A percentile compares a stretch with the other conserved stretches of the same genome.
Conservation (phyloP, 1,140 invertebrate species). For the Drosophila gunungcola region DNA sequence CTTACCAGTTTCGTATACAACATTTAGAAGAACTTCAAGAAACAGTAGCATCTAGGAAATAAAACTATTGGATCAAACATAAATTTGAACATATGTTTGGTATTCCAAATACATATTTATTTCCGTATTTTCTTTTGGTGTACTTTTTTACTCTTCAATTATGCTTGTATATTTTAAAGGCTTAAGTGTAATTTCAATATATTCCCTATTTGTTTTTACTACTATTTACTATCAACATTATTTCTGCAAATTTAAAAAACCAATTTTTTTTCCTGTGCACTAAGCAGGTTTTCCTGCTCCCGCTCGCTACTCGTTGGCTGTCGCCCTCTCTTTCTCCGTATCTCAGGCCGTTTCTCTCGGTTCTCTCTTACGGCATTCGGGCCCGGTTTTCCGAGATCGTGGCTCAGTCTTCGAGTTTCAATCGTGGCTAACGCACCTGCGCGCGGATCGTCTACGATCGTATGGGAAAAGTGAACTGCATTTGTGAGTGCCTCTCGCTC, state of each 20-base stretch:
- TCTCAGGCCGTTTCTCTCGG: conserved; percentile 6
- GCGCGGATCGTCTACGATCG: conserved; percentile 51
- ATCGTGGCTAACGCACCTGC: conserved; percentile 83
- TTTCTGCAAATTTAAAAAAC: not conserved
- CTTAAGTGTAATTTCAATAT: too few species aligned
- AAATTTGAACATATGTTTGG: too few species aligned
- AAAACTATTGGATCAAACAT: too few species aligned
- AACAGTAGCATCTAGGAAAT: too few species aligned
- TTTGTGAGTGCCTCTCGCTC: conserved; percentile 46
- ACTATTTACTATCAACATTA: too few species aligned
- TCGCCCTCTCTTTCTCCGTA: conserved; percentile 2
- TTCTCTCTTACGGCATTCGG: conserved; percentile 13
- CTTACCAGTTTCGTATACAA: too few species aligned
- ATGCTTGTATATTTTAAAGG: too few species aligned
- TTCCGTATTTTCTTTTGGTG: too few species aligned
- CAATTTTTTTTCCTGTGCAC: conserved; percentile 9
- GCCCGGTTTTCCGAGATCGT: conserved; percentile 37
- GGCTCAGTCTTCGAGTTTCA: conserved; percentile 83
- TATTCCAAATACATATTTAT: too few species aligned
- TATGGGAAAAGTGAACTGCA: conserved; percentile 53
- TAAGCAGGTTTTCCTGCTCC: conserved; percentile 60
- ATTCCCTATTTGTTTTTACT: too few species aligned
- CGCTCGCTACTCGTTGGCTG: conserved; percentile 35
- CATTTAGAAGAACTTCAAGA: too few species aligned
- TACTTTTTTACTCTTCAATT: too few species aligned